A percentile compares a stretch with the other conserved stretches of the same genome.
phyloP scores from a whole-genome alignment of 2,888 invertebrate genomes.

The Labia minor region DNA sequence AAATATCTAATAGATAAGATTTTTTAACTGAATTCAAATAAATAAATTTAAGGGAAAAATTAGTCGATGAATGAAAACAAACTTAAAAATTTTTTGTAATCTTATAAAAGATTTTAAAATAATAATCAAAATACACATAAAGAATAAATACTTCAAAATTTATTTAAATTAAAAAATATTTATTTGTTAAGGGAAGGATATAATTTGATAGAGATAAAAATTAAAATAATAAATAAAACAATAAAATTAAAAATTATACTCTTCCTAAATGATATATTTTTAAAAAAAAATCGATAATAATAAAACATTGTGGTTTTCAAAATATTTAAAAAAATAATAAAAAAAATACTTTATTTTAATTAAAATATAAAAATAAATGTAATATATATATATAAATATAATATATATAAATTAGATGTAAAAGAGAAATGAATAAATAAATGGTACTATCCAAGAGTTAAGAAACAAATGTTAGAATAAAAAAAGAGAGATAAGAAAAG shows the following conservation, averaged over 20 bases:
- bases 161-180: not conserved
- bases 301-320: no score
- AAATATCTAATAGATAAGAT: no score
- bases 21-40: no score
- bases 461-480: not conserved
- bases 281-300: no score
- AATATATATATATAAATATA: constrained; percentile 16
- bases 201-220: no score
- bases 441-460: not conserved
- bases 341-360: constrained; percentile 1
- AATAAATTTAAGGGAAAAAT: no score
- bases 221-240: no score
- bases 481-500: not conserved
- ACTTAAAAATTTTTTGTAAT: no score
- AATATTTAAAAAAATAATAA: not conserved
- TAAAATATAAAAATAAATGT: constrained; percentile 14
- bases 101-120: not conserved
- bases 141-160: not conserved
- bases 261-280: no score
- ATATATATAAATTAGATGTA: not conserved
- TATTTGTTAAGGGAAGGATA: no score
- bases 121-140: constrained; percentile 2
- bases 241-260: no score
- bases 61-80: no score
- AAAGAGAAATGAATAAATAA: not conserved